phyloP scores from a whole-genome alignment of 2,888 invertebrate genomes.

The Dicranocentrus wangi region DNA sequence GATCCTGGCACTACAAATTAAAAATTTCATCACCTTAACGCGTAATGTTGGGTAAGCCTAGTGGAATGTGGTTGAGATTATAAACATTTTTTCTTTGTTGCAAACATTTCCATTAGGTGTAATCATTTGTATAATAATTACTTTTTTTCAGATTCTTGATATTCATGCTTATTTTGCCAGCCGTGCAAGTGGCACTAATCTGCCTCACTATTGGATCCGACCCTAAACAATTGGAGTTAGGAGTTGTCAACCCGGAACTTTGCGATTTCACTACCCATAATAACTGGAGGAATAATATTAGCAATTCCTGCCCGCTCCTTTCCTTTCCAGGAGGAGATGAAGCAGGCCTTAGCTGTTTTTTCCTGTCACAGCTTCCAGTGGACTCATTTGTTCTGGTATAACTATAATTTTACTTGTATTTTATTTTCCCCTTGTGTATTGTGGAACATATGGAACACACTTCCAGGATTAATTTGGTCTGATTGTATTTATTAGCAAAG shows the following conservation, averaged over 20 bases:
- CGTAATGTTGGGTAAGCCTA: conserved; percentile 64
- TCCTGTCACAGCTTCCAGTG: conserved; percentile 44
- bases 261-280: conserved; percentile 31
- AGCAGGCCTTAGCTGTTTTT: conserved; percentile 55
- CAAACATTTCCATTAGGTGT: too few relatives aligned
- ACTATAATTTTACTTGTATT: too few relatives aligned
- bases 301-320: conserved; percentile 25
- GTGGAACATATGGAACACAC: too few relatives aligned
- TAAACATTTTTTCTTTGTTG: neutral
- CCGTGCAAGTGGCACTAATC: conserved; percentile 59
- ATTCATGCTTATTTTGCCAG: conserved; percentile 61
- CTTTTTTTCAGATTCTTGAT: conserved; percentile 51
- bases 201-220: conserved; percentile 62
- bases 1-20: conserved; percentile 54
- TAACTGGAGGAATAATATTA: conserved; percentile 26
- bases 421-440: too few relatives aligned
- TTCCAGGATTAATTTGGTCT: neutral
- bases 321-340: too few relatives aligned
- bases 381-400: conserved; percentile 57
- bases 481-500: conserved; percentile 46
- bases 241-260: conserved; percentile 57
- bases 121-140: neutral
- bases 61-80: too few relatives aligned
- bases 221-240: conserved; percentile 55
- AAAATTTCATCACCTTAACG: conserved; percentile 62